Base-by-base conservation (phyloP, 2,113 vertebrate species). In the Pelodiscus sinensis region DNA sequence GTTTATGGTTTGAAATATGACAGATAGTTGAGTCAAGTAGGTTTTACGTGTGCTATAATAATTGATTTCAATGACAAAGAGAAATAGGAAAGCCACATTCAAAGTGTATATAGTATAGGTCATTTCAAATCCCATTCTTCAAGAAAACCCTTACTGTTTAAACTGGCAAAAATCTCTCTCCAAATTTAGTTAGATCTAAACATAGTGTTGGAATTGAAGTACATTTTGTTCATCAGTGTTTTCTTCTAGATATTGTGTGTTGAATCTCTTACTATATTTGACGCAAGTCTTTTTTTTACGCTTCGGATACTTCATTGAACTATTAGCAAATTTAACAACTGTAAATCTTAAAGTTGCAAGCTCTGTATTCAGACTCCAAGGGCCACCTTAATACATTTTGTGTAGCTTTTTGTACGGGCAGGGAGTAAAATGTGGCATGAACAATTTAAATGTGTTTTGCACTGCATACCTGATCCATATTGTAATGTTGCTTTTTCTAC, bases 401-500 rank as follows among this genome's bases (percentile, higher is more conserved):
- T 58, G 55, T 58, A 13, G 3, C n/a, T 6, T 88, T 18, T 51
- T 58, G 21, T 60, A 56, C 54, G 93, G 87, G 16, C 85, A 88
- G 57, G 90, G 54, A 85, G 27, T 95, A 25, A 88, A 92, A 52
- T 81, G 16, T 73, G 79, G 81, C 84, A 35, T 86, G 13, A n/a
- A 29, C 50, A 8, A 91, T 88, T 93, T 96, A n/a, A 94, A 93
- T 89, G 83, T 3, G 44, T 92, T 50, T 79, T 94, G 82, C 91
- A 52, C 38, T 93, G 4, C 93, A 2, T 95, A 55, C 86, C 68
- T 89, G 54, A 87, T 90, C 95, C 92, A 96, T 31, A 96, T 96
- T 93, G 92, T 97, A 97, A 98, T 94, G 78, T 82, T 93, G 38
- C 82, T 93, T 97, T 98, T 97, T 97, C 87, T 94, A 93, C 93